Percentiles rank a stretch among this genome's conserved stretches.
These are phyloP conservation scores for Geotrupes spiniger DNA, from an alignment of 2,888 invertebrate species.

Conservation along the genomic window DNA sequence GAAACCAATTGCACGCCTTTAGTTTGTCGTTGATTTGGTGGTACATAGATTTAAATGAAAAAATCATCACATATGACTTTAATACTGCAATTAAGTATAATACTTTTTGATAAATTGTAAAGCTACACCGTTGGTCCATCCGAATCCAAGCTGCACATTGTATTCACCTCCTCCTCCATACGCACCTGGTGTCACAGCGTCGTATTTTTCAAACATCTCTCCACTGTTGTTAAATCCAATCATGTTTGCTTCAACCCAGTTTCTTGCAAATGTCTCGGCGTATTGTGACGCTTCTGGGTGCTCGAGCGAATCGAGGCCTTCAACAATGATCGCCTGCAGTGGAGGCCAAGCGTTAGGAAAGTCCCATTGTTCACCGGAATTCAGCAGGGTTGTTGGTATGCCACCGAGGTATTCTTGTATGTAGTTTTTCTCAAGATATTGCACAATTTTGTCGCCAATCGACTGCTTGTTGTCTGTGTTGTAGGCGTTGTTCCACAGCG, in stretches of 20 bases:
- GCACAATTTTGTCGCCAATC: background rate
- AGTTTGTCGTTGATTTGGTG: no score
- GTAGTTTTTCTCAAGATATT: conserved; percentile 9
- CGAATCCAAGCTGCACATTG: conserved; percentile 31
- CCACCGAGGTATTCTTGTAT: conserved; percentile 54
- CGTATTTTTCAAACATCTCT: conserved; percentile 74
- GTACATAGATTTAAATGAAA: no score
- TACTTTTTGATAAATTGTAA: conserved; percentile 55
- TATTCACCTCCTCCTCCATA: conserved; percentile 57
- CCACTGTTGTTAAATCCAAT: conserved; percentile 59
- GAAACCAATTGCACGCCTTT: no score
- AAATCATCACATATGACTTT: background rate
- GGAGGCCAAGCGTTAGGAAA: conserved; percentile 87
- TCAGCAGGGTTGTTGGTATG: conserved; percentile 63
- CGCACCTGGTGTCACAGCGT: conserved; percentile 61
- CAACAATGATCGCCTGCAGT: conserved; percentile 69
- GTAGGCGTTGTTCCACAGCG: conserved; percentile 62
- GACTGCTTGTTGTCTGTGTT: background rate
- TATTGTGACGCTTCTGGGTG: conserved; percentile 55
- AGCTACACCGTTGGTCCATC: conserved; percentile 32
- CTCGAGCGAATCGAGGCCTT: conserved; percentile 56
- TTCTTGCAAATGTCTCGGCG: conserved; percentile 64
- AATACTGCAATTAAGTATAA: conserved; percentile 14
- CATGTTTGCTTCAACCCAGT: conserved; percentile 67
- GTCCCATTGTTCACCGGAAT: conserved; percentile 76